Evolutionary conservation across 2,888 invertebrate species (phyloP).

Genomic region (Apotomis capreana): DNA sequence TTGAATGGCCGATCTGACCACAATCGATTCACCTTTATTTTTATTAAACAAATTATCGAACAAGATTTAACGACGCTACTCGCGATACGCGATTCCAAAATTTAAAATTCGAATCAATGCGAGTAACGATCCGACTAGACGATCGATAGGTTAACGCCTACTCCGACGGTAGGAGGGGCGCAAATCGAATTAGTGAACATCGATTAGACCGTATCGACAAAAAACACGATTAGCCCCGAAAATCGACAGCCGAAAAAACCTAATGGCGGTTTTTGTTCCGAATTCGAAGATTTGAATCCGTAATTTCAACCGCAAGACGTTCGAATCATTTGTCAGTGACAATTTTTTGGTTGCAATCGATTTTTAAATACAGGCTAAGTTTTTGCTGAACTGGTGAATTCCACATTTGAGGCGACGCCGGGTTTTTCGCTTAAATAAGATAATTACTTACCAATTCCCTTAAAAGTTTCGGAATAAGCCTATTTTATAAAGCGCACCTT

Average conservation of each 20-base stretch:
- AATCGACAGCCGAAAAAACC: conserved; percentile 80
- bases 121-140: conserved; percentile 64
- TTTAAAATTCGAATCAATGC: conserved; percentile 50
- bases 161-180: conserved; percentile 74
- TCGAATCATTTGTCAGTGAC: conserved; percentile 84
- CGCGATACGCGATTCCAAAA: conserved; percentile 53
- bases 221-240: conserved; percentile 81
- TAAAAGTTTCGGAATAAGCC: conserved; percentile 4
- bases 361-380: conserved; percentile 82
- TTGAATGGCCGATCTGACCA: conserved; percentile 73
- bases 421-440: conserved; percentile 59
- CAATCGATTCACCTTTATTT: conserved; percentile 79
- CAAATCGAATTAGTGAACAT: conserved; percentile 81
- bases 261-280: conserved; percentile 82
- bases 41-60: conserved; percentile 75
- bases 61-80: conserved; percentile 54
- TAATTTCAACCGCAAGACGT: conserved; percentile 82
- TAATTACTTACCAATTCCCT: conserved; percentile 51
- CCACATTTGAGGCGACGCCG: conserved; percentile 53
- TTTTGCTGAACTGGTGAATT: conserved; percentile 57
- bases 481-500: too few relatives aligned
- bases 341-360: conserved; percentile 83
- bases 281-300: conserved; percentile 82
- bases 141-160: conserved; percentile 78
- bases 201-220: conserved; percentile 79